Evolutionary conservation across 1,140 invertebrate species (phyloP).

Genomic region (Drosophila chauvacae): DNA sequence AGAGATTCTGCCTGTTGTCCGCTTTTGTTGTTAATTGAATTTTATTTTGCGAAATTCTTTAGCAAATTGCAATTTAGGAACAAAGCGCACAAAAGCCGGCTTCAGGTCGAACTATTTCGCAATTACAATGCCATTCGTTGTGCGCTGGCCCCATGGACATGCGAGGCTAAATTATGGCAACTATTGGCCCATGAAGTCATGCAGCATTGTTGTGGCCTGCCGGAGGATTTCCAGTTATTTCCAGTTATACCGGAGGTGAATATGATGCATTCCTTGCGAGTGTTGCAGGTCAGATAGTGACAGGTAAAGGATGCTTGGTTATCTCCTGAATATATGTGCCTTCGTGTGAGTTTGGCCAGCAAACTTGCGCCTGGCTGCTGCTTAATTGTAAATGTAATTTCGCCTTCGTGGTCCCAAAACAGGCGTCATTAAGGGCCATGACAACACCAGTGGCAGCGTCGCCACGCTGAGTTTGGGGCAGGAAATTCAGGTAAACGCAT

Average conservation of each 20-base stretch:
- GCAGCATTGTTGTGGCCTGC: slow-evolving; percentile 10
- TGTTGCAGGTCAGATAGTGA: slow-evolving; percentile 1
- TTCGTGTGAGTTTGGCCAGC: slow-evolving; percentile 21
- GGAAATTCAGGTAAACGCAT: slow-evolving; percentile 40
- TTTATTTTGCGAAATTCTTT: slow-evolving; percentile 66
- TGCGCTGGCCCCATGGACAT: slow-evolving; percentile 1
- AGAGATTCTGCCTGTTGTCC: slow-evolving; percentile 2
- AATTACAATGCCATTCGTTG: slow-evolving; percentile 66
- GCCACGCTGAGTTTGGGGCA: slow-evolving; percentile 16
- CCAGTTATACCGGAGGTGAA: neutral
- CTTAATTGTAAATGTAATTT: slow-evolving; percentile 50
- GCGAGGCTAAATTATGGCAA: slow-evolving; percentile 33
- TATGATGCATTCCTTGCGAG: slow-evolving; percentile 9
- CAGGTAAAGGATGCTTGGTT: slow-evolving; percentile 1
- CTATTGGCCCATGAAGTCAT: slow-evolving; percentile 21
- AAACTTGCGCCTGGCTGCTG: slow-evolving; percentile 39
- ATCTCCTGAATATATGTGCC: neutral
- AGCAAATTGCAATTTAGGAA: slow-evolving; percentile 64
- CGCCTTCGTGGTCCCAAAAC: slow-evolving; percentile 1
- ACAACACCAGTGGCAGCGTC: slow-evolving; percentile 30
- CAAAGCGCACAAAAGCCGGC: slow-evolving; percentile 15
- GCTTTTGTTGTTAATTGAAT: slow-evolving; percentile 62
- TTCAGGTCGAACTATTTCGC: slow-evolving; percentile 51
- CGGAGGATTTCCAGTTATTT: slow-evolving; percentile 6
- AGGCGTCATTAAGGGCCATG: slow-evolving; percentile 63